These are phyloP conservation scores for Tethya wilhelma DNA, from an alignment of 37 sponge, comb jelly and placozoan species.

Conservation along the genomic window DNA sequence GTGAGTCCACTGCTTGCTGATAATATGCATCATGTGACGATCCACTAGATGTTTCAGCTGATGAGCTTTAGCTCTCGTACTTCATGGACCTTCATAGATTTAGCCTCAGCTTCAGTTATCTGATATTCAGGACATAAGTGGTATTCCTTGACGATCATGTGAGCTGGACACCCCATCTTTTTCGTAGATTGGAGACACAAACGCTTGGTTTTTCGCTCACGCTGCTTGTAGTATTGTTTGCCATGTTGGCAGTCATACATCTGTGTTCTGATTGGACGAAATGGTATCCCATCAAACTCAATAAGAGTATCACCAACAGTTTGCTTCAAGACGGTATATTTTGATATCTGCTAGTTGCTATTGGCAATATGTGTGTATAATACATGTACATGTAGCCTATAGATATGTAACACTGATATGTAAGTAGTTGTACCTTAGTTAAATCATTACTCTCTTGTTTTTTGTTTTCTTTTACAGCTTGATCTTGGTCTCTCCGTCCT, in stretches of 20 bases:
- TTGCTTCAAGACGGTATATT: constrained; percentile 32
- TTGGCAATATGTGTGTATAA: too few relatives aligned
- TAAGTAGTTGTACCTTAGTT: too few relatives aligned
- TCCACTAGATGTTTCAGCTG: too few relatives aligned
- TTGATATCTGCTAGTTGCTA: neutral
- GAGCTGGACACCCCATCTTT: neutral
- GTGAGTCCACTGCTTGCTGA: too few relatives aligned
- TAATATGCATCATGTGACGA: too few relatives aligned
- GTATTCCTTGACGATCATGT: neutral
- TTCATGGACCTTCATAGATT: neutral
- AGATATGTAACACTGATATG: too few relatives aligned
- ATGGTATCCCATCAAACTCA: neutral
- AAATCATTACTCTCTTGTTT: too few relatives aligned
- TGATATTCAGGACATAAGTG: neutral
- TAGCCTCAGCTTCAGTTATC: neutral
- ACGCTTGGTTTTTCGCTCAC: neutral
- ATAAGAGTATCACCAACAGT: constrained; percentile 16
- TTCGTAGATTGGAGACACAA: neutral
- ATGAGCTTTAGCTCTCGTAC: neutral
- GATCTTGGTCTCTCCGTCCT: too few relatives aligned
- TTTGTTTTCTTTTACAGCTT: too few relatives aligned
- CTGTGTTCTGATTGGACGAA: neutral
- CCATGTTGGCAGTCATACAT: neutral
- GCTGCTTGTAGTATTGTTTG: too few relatives aligned
- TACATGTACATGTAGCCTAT: too few relatives aligned